Evolutionary conservation across 2,888 invertebrate species (phyloP).

Genomic region (Polydrusus tereticollis): DNA sequence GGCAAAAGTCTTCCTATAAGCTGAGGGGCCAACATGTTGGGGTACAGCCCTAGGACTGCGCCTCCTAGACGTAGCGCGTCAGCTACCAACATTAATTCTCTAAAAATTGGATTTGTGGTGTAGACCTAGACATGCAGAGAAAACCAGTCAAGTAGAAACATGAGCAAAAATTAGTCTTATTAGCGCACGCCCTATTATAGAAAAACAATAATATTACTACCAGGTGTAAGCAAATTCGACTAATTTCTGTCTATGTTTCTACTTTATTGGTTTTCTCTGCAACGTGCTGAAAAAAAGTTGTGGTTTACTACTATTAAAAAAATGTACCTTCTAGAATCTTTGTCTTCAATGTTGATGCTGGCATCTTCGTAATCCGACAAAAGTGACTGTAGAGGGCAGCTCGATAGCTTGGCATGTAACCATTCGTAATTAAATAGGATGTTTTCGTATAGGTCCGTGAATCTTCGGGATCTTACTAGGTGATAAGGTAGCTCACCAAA

Average conservation of each 20-base stretch:
- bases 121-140: too few species aligned
- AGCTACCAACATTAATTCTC: slow-evolving; percentile 92
- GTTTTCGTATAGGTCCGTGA: slow-evolving; percentile 89
- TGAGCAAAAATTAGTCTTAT: too few species aligned
- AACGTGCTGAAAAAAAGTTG: too few species aligned
- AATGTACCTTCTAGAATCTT: slow-evolving; percentile 80
- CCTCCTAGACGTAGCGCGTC: slow-evolving; percentile 95
- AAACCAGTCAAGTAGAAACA: too few species aligned
- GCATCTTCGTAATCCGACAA: slow-evolving; percentile 97
- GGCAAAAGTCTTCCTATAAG: slow-evolving; percentile 92
- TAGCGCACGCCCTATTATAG: too few species aligned
- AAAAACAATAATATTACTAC: too few species aligned
- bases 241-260: too few species aligned
- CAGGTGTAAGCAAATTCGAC: too few species aligned
- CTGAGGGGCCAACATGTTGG: slow-evolving; percentile 97
- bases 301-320: not conserved
- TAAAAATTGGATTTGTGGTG: slow-evolving; percentile 60
- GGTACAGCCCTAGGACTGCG: slow-evolving; percentile 90
- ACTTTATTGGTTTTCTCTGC: too few species aligned
- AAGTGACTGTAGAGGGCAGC: slow-evolving; percentile 95
- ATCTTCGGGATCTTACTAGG: slow-evolving; percentile 89
- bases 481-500: slow-evolving; percentile 97
- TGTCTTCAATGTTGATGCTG: slow-evolving; percentile 82
- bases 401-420: slow-evolving; percentile 95
- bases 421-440: slow-evolving; percentile 98